Evolutionary conservation across 2,888 invertebrate species (phyloP).

Genomic region (Ectobius pallidus): DNA sequence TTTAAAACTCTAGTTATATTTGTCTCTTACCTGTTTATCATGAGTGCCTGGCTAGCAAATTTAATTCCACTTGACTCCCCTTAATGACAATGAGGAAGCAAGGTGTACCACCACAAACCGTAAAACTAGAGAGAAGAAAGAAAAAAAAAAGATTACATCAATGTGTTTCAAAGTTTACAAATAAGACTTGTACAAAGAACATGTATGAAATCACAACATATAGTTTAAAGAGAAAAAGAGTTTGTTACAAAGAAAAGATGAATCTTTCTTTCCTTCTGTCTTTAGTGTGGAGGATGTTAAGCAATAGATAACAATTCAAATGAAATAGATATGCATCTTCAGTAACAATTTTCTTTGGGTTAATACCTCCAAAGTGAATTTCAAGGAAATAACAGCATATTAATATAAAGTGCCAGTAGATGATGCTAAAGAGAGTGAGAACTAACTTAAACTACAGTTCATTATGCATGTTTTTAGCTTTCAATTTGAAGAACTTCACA

Average conservation of each 20-base stretch:
- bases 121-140: slow-evolving; percentile 56
- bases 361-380: too few species aligned
- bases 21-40: background rate
- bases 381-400: too few species aligned
- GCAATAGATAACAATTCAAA: background rate
- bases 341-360: too few species aligned
- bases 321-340: too few species aligned
- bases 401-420: too few species aligned
- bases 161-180: background rate
- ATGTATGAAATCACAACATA: background rate
- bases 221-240: background rate
- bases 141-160: slow-evolving; percentile 13
- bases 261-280: background rate
- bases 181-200: background rate
- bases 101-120: slow-evolving; percentile 69
- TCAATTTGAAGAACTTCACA: too few species aligned
- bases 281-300: background rate
- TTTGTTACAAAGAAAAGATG: too few species aligned
- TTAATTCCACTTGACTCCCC: slow-evolving; percentile 62
- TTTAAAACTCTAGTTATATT: too few species aligned
- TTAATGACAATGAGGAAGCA: slow-evolving; percentile 67
- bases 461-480: too few species aligned
- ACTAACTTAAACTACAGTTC: too few species aligned
- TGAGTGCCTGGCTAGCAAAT: slow-evolving; percentile 33
- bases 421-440: too few species aligned